Conservation (phyloP, 2,113 vertebrate genomes). For the Thalassarche chlororhynchos region DNA sequence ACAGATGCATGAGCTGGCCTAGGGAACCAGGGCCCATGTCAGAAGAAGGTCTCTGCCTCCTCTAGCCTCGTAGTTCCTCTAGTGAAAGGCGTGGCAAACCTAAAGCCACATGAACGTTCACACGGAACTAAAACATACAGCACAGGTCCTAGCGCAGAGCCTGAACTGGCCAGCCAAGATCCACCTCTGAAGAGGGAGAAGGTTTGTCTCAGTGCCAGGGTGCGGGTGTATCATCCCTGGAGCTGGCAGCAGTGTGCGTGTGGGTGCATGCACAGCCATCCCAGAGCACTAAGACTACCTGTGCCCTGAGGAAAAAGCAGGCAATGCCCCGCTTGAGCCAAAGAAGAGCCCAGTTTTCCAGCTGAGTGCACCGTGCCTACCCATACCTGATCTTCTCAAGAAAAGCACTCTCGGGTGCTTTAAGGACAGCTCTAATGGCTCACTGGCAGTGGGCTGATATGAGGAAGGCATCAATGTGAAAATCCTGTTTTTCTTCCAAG, state of each 20-base stretch:
- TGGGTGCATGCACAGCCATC: background rate
- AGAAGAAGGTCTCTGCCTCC: background rate
- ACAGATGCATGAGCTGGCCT: background rate
- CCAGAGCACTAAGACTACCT: background rate
- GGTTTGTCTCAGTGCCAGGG: background rate
- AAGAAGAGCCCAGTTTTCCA: background rate
- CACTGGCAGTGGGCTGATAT: background rate
- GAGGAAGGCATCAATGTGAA: background rate
- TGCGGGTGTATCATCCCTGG: fast-evolving
- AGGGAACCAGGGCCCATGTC: background rate
- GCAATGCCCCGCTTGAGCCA: fast-evolving
- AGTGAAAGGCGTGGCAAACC: background rate
- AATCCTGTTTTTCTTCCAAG: background rate
- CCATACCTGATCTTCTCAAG: background rate
- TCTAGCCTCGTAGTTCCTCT: background rate
- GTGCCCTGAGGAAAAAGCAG: background rate
- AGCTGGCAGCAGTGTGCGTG: background rate
- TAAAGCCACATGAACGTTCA: fast-evolving
- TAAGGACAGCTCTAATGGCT: background rate
- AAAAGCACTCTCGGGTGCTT: background rate
- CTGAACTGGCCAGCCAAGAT: background rate
- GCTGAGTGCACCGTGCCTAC: background rate
- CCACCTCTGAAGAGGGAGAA: background rate
- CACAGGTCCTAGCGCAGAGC: background rate
- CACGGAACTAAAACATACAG: background rate